Base-by-base conservation (phyloP, 1,140 invertebrate genomes). In the Drosophila arawakana region DNA sequence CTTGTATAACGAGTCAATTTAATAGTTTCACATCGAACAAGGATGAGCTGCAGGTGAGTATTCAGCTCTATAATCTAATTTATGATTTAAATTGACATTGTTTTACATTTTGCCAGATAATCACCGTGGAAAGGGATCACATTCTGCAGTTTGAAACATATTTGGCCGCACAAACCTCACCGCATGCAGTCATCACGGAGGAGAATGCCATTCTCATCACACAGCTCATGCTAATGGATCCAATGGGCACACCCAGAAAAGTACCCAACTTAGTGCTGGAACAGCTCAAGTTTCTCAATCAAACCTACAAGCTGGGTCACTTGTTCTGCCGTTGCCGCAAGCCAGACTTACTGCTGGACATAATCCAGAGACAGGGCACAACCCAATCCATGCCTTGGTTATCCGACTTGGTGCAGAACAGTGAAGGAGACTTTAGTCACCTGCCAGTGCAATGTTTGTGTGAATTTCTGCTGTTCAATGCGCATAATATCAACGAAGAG, bases 351-450 rank as follows among this genome's bases (percentile, higher is more conserved):
- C 93, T 99, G 9, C 93, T 99, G 54, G 97, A 98, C 86, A 97
- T 99, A 50, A 98, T 99, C 90, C 96, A 98, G 76, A 93, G 97
- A 62, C 96, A 96, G 89, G 97, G 97, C 72, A 96, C 97, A 9
- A 96, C 96, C 15, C 97, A 97, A 73, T 97, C 98, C 18, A 98
- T 99, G 97, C 97, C 98, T 4, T 99, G 98, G 98, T 93, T 99
- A 41, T 97, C 98, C 10, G 97, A 98, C 91, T 93, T 99, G 35
- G 97, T 99, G 10, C 96, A 98, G 76, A 97, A 96, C 75, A 97
- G 96, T 79, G 97, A 98, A 85, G 94, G 95, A 91, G 92, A 92
- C 50, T 92, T 92, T 18, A 91, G 81, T 75, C 90, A 93, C 54
- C 76, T 99, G 7, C 98, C 98, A 0, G 97, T 99, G 21, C 98